Percentiles rank a stretch among this genome's conserved stretches.
phyloP scores from a whole-genome alignment of 2,797 vertebrate species.

The Xyrichtys novacula region DNA sequence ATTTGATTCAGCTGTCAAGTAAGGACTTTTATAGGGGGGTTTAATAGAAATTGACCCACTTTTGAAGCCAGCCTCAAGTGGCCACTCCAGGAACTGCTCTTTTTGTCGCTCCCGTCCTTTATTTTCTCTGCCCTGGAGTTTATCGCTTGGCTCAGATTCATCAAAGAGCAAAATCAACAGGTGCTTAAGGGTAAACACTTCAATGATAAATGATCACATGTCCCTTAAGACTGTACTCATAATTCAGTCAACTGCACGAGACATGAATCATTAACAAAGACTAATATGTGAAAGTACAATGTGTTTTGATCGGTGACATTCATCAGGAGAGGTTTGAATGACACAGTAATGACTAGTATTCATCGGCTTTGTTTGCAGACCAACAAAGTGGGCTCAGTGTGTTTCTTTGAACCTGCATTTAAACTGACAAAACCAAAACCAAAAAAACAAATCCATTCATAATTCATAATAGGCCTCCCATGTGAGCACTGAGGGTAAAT shows the following conservation, averaged over 20 bases:
- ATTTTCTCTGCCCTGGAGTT: neutral
- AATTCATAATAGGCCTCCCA: conserved; percentile 75
- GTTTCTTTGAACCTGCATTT: conserved; percentile 78
- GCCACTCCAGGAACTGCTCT: neutral
- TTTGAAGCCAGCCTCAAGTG: neutral
- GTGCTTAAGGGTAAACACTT: conserved; percentile 70
- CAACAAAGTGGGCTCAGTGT: conserved; percentile 50
- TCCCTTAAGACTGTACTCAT: conserved; percentile 40
- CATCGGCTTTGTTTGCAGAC: conserved; percentile 74
- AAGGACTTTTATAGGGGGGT: neutral
- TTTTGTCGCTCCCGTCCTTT: neutral
- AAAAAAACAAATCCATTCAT: conserved; percentile 75
- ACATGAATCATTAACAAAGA: conserved; percentile 76
- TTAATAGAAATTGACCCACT: neutral
- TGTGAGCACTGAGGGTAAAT: conserved; percentile 70
- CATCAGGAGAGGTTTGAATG: conserved; percentile 71
- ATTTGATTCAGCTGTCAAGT: neutral
- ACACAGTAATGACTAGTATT: conserved; percentile 74
- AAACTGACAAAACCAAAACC: conserved; percentile 76
- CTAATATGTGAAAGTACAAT: conserved; percentile 65
- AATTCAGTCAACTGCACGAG: conserved; percentile 38
- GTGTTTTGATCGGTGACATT: conserved; percentile 71
- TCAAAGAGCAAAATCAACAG: conserved; percentile 65
- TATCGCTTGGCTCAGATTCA: conserved; percentile 18
- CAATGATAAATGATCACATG: conserved; percentile 68